Base-by-base conservation (phyloP, 2,888 invertebrate species). In the Tenthredo distinguenda region DNA sequence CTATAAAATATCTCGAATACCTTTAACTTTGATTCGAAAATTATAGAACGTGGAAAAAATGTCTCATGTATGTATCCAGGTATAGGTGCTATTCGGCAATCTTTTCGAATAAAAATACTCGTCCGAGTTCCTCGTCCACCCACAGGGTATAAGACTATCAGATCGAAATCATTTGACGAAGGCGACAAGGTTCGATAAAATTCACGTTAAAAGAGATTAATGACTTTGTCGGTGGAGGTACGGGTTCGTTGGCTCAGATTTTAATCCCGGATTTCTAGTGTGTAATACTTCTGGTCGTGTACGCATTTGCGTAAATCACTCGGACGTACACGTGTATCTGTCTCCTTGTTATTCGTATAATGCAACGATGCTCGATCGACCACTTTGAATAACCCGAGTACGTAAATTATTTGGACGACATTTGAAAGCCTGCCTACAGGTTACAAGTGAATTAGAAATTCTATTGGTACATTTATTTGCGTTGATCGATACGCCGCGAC, bases 341-440 rank as follows among this genome's bases (percentile, higher is more conserved):
- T 81, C 81, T 81, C 26, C 58, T 81, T 81, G 81, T 81, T 81
- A 81, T 81, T 81, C 81, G 81, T 81, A 81, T 81, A 81, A 81
- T 81, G 81, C 81, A 83, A 83, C 83, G 68, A 83, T 83, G 68
- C 83, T 83, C 83, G 83, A 83, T 83, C 68, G 83, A 83, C 62
- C 71, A 83, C 83, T 83, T 83, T 50, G 83, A 83, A 83, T 81
- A 81, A 40, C 65, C 68, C 68, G 83, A 83, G 83, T 83, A 68
- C 71, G 83, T 83, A 83, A 83, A 83, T 83, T 83, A 83, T 71
- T 65, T 68, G 65, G 71, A 71, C 65, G 83, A 83, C 83, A 47
- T 83, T 71, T 68, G 43, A 83, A 83, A 83, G 83, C 83, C 68
- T 83, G 83, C 68, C 83, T 83, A 65, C 68, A 68, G 83, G 81